Conservation (phyloP, 2,113 vertebrate species). For the Ascaphus truei region DNA sequence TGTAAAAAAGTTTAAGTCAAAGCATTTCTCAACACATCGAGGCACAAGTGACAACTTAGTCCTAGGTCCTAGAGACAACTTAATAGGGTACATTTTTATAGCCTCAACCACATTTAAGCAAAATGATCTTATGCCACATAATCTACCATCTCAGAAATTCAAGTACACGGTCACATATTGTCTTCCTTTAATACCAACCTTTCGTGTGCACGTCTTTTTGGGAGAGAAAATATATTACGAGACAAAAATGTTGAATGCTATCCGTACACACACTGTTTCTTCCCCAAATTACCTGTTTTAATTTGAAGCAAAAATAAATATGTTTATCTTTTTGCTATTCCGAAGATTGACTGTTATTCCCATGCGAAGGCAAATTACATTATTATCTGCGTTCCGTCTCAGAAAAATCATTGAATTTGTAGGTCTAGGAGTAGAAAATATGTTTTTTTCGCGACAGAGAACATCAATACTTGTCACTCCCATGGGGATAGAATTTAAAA, state of each 20-base stretch:
- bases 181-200: background rate
- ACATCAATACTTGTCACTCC: constrained; percentile 51
- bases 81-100: constrained; percentile 15
- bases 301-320: constrained; percentile 42
- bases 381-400: constrained; percentile 53
- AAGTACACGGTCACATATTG: background rate
- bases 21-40: no score
- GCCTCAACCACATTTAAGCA: background rate
- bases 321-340: constrained; percentile 47
- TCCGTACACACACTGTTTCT: background rate
- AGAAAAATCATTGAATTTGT: constrained; percentile 47
- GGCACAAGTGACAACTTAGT: no score
- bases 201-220: background rate
- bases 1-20: no score
- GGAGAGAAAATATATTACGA: background rate
- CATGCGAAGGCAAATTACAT: constrained; percentile 54
- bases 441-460: constrained; percentile 54
- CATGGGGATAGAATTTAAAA: constrained; percentile 52
- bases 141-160: background rate
- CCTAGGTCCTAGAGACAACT: background rate
- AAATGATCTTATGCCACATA: background rate
- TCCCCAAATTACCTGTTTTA: constrained; percentile 44
- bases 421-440: constrained; percentile 47
- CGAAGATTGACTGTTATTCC: constrained; percentile 49
- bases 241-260: no score